Base-by-base conservation (phyloP, 2,797 vertebrate genomes). In the Fistularia commersonii region DNA sequence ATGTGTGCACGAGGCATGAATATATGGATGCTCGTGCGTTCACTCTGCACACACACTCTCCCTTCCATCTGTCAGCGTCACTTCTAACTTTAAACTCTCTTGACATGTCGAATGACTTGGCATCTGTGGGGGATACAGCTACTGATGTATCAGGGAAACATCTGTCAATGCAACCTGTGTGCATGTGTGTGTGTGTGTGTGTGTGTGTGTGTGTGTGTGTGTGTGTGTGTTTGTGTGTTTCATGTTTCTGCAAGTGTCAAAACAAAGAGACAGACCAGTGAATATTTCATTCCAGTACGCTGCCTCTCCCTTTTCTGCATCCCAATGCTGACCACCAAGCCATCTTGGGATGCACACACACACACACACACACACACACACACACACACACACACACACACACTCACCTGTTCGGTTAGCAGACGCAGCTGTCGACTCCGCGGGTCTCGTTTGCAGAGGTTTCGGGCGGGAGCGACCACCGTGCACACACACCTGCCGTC, bases 401-500 rank as follows among this genome's bases (percentile, higher is more conserved):
- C 37, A 67, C 90, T 66, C 80, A 98, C 96, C 92, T 98, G 95
- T 80, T 97, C 93, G n/a, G 94, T 88, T 46, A 97, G 90, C 13
- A 93, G 90, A 43, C 92, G 90, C 15, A 99, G 92, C 10, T 95
- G 96, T 41, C 89, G 86, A 85, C 93, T 93, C 69, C 95, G 95
- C 62, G 95, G 93, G 83, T 98, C 95, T 73, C 93, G 89, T 33
- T 93, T 95, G 70, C 96, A 99, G 7, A 94, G 87, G 61, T 93
- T 93, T 64, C 92, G 92, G 35, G 94, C 93, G 0, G 95, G 95
- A 31, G 95, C 95, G 36, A 98, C 93, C 62, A 98, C 95, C 0
- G 93, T 95, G 77, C 96, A 99, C 68, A 98, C 94, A 61, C 96
- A 98, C 35, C 93, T 87, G 45, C 95, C 96, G 5, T 97, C 95